Evolutionary conservation across 1,140 invertebrate species (phyloP), one percentile per base, ranked within the genome.

Genomic region (Hylyphantes graminicola): DNA sequence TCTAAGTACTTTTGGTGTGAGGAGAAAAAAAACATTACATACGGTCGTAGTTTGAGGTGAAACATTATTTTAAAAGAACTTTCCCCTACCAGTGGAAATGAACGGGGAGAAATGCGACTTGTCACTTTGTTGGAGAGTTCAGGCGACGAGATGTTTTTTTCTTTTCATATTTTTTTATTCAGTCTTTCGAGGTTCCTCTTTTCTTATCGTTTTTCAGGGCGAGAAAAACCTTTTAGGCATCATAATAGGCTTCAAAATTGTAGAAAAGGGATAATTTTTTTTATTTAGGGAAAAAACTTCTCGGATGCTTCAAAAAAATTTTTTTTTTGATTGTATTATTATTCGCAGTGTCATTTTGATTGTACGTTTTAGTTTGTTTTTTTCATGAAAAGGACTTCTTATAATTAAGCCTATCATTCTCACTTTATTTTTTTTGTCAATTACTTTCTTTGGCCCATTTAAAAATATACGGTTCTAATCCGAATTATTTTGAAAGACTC

Each of bases 51-150:
- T 70, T 70, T 70, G 67, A 70, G 48, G 67, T 10, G 67, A 51
- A 70, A 35, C 35, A 70, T 51, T 19, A 53, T 70, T 70, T 70
- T 70, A 51, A 51, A 70, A 70, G 67, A 70, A 70, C 48, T 70
- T 15, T 51, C 53, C 64, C 67, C 67, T 51, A 70, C 48, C 67
- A 70, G 67, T 35, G 35, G 53, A 70, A 70, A 70, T 70, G 67
- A 48, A 67, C 65, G 65, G 35, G 35, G 50, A 67, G 53, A 70
- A 70, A 19, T 50, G 67, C 67, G 53, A 70, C 67, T 70, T 70
- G 67, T 70, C 67, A 70, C 48, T 70, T 70, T 51, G 67, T 70
- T 70, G 67, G 50, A 70, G 48, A 70, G 67, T 70, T 51, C 48
- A 70, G 67, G 67, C 48, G 53, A 35, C 35, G 50, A 51, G 48